These are phyloP conservation scores for Rhimphoctona megacephalus DNA, from an alignment of 2,888 invertebrate genomes.

Conservation along the genomic window DNA sequence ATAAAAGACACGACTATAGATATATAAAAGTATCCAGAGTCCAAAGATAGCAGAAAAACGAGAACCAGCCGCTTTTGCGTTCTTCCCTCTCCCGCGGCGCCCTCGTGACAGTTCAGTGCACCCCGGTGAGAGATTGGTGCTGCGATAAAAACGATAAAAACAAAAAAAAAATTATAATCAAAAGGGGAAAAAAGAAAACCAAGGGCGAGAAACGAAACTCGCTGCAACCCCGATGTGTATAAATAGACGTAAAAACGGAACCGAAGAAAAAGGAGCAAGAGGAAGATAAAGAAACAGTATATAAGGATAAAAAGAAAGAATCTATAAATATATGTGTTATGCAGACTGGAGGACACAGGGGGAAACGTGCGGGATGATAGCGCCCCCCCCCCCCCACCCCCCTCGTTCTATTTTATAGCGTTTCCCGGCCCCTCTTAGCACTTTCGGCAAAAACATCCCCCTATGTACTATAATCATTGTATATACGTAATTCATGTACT, in stretches of 20 bases:
- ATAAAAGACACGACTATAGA: background rate
- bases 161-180: conserved; percentile 4
- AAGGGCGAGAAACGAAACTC: conserved; percentile 59
- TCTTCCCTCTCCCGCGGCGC: conserved; percentile 14
- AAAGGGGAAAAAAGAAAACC: conserved; percentile 26
- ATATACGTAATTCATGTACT: conserved; percentile 28
- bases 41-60: conserved; percentile 66
- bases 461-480: background rate
- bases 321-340: conserved; percentile 52
- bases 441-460: conserved; percentile 63
- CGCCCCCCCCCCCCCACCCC: background rate
- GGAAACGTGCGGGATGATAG: conserved; percentile 63
- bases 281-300: background rate
- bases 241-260: conserved; percentile 45
- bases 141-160: conserved; percentile 53
- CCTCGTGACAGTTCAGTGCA: conserved; percentile 66
- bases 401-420: conserved; percentile 21
- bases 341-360: conserved; percentile 34
- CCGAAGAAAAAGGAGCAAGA: background rate
- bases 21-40: conserved; percentile 34
- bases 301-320: conserved; percentile 24
- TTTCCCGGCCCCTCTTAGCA: conserved; percentile 44
- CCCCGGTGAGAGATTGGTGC: conserved; percentile 59
- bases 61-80: conserved; percentile 47
- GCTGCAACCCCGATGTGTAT: conserved; percentile 42